Percentiles rank a stretch among this genome's conserved stretches.
Evolutionary conservation across 2,888 invertebrate species (phyloP).

Genomic region (Caenorhabditis sp.): DNA sequence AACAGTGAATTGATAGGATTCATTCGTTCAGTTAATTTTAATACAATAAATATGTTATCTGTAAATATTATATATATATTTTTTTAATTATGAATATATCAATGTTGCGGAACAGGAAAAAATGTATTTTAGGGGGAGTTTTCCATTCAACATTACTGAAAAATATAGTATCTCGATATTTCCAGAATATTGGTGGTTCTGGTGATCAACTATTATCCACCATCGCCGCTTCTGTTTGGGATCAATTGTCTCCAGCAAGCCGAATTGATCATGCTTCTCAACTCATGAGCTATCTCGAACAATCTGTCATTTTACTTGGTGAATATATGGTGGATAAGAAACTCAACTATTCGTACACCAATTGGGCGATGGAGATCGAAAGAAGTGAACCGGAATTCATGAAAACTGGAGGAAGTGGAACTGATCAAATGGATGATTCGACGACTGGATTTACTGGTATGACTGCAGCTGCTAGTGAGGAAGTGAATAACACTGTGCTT

Average conservation of each 20-base stretch:
- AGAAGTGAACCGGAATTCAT: constrained; percentile 32
- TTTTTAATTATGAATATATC: too few relatives aligned
- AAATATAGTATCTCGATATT: too few relatives aligned
- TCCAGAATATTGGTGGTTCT: constrained; percentile 54
- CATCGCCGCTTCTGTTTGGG: constrained; percentile 50
- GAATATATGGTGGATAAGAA: constrained; percentile 44
- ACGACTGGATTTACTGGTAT: constrained; percentile 2
- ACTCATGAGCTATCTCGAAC: constrained; percentile 61
- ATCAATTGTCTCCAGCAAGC: constrained; percentile 35
- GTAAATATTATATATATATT: too few relatives aligned
- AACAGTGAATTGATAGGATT: too few relatives aligned
- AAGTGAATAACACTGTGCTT: constrained; percentile 26
- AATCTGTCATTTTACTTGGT: constrained; percentile 53
- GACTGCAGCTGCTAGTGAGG: neutral
- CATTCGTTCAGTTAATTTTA: too few relatives aligned
- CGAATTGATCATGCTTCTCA: constrained; percentile 44
- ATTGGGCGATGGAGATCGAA: constrained; percentile 59
- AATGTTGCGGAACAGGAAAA: too few relatives aligned
- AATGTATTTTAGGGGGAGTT: too few relatives aligned
- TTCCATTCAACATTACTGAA: too few relatives aligned
- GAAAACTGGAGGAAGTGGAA: constrained; percentile 2
- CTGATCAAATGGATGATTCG: constrained; percentile 26
- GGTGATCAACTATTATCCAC: constrained; percentile 57
- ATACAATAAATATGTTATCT: too few relatives aligned
- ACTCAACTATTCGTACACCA: constrained; percentile 35